phyloP scores from a whole-genome alignment of 2,797 vertebrate species.

The Acipenser oxyrinchus region DNA sequence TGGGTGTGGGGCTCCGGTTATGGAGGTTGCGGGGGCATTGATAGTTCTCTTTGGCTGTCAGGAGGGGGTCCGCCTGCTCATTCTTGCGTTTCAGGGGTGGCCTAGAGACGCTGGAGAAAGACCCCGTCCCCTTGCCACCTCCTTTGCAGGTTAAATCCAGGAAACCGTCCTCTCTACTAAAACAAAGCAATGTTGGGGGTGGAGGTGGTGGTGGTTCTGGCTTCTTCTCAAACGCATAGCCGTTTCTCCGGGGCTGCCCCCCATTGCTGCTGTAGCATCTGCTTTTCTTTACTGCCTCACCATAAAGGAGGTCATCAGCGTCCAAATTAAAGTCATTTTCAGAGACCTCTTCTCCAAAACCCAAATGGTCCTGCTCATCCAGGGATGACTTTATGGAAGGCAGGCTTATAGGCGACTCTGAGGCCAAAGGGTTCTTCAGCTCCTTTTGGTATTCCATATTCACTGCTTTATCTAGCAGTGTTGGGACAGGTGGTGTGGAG shows the following conservation, averaged over 20 bases:
- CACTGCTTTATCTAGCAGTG: conserved; percentile 28
- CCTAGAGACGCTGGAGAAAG: conserved; percentile 41
- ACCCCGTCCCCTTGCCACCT: conserved; percentile 45
- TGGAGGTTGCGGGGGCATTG: conserved; percentile 27
- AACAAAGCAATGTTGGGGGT: conserved; percentile 50
- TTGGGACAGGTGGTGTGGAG: conserved; percentile 42
- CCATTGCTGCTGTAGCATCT: conserved; percentile 31
- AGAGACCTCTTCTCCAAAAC: conserved; percentile 37
- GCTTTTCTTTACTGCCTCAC: conserved; percentile 30
- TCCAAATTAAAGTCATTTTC: conserved; percentile 49
- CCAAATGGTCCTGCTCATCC: conserved; percentile 31
- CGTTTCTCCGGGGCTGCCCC: conserved; percentile 23
- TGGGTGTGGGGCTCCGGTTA: conserved; percentile 2
- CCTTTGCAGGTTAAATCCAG: conserved; percentile 38
- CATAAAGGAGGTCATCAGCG: conserved; percentile 55
- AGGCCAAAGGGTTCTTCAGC: conserved; percentile 35
- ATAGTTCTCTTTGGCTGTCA: conserved; percentile 42
- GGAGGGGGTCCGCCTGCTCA: conserved; percentile 56
- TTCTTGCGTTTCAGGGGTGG: conserved; percentile 74
- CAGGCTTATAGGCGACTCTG: conserved; percentile 42
- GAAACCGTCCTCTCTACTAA: conserved; percentile 43
- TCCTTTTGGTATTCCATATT: conserved; percentile 57
- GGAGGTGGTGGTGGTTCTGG: conserved; percentile 45
- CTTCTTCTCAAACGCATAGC: conserved; percentile 38
- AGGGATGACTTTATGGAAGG: conserved; percentile 40